Evolutionary conservation across 2,888 invertebrate species (phyloP).

Genomic region (Athrips mouffetella): DNA sequence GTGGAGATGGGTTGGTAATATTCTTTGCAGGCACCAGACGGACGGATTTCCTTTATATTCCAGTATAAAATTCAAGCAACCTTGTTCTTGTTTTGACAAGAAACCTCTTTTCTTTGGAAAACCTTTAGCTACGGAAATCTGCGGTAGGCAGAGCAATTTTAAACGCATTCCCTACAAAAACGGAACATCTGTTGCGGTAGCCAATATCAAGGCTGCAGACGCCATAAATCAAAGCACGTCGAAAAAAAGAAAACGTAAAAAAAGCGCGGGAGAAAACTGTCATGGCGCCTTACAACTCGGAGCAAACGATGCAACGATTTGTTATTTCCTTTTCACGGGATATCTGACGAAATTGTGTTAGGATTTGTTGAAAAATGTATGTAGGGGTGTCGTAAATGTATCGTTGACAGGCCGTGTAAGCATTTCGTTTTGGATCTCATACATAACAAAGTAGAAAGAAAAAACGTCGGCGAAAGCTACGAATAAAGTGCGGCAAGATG

Average conservation of each 20-base stretch:
- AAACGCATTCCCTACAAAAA: slow-evolving; percentile 8
- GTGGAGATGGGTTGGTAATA: too few species aligned
- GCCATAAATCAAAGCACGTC: slow-evolving; percentile 46
- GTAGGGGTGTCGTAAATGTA: slow-evolving; percentile 7
- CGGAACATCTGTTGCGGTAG: slow-evolving; percentile 47
- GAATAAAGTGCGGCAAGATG: neutral
- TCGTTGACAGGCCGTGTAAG: slow-evolving; percentile 1
- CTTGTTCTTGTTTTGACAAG: neutral
- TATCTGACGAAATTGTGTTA: slow-evolving; percentile 27
- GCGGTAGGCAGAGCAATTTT: slow-evolving; percentile 6
- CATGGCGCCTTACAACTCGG: slow-evolving; percentile 28
- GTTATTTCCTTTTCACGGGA: slow-evolving; percentile 40
- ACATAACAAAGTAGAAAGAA: neutral
- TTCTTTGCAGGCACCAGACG: too few species aligned
- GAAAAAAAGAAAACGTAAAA: slow-evolving; percentile 32
- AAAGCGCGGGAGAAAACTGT: slow-evolving; percentile 33
- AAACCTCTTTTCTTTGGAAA: neutral
- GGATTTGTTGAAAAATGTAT: slow-evolving; percentile 22
- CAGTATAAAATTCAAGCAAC: neutral
- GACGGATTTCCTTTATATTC: too few species aligned
- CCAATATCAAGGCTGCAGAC: slow-evolving; percentile 41
- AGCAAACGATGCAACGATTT: slow-evolving; percentile 30
- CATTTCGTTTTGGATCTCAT: slow-evolving; percentile 3
- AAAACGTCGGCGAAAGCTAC: neutral
- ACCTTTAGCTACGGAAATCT: slow-evolving; percentile 3